Evolutionary conservation across 92 coral and sea anemone species (phyloP), one percentile per base, ranked within the genome.

Genomic region (Metridium senile): DNA sequence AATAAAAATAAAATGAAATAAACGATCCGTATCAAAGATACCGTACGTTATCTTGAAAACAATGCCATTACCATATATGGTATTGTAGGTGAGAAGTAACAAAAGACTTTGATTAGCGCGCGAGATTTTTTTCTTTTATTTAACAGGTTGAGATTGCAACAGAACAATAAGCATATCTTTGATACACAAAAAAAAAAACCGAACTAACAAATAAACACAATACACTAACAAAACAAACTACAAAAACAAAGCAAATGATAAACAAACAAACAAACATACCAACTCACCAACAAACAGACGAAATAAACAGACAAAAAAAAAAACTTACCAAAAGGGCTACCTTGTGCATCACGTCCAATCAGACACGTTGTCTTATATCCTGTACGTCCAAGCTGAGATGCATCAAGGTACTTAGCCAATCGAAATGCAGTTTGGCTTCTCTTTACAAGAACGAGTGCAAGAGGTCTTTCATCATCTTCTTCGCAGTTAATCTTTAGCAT

Each of bases 401-500:
- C 72, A 28, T 87, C 79, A 21, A 96, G 85, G 58, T 80, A 92
- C 25, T 83, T 68, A 20, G 94, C 93, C 70, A 96, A 66, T 26
- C 74, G 56, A 19, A 68, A 75, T 8, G 97, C 99, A 11, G 96
- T 93, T 18, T 86, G 79, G 17, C 72, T 78, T 31, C 97, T 76
- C 69, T 90, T 93, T 56, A 92, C 97, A 16, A 92, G 72, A 22
- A 96, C 90, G 17, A 92, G 76, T n/a, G 92, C 97, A 57, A 88
- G 77, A 58, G 91, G 88, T 54, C 79, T 86, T 33, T 26, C 57
- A 33, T 75, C 79, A 13, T 82, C 79, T 11, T 82, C 76, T 26
- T 71, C 67, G 89, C 89, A 82, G 56, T 80, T 89, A 11, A 87
- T 19, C 19, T 69, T 68, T 72, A 74, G 16, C 7, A 3, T 31